Evolutionary conservation across 2,888 invertebrate species (phyloP), one percentile per base, ranked within the genome.

Genomic region (Dorcus hopei): DNA sequence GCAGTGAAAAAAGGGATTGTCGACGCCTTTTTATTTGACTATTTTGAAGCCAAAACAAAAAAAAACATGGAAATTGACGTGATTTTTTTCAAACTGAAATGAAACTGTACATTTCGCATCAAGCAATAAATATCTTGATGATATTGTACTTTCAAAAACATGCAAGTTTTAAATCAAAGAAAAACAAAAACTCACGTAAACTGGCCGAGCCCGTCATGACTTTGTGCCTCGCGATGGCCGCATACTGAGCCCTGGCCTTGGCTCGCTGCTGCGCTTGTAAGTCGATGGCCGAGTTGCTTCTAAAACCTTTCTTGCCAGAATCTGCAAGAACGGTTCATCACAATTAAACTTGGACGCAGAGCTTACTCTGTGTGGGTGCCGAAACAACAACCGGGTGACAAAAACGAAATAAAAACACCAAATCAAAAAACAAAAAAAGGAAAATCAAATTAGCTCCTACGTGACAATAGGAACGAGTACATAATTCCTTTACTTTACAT

Each of bases 241-340:
- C 90, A 80, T 93, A 93, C 68, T 92, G 87, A 39, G 91, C 88
- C 41, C 93, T 82, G 0, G 89, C 91, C 69, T 90, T 89, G 39
- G 95, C 95, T 48, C 95, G 83, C 77, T 93, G 92, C 38, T 90
- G 95, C 39, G 95, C 94, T 74, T 93, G 93, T 65, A 95, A 86
- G 82, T 97, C 97, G 72, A 96, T 91, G 45, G 96, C 97, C 54
- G 95, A 96, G 73, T 92, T 92, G 53, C 96, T 95, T 65, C 96
- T 86, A 72, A 90, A 81, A 70, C 86, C 84, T 64, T 82, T 81
- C 19, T 71, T 66, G 11, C 66, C 64, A 7, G 74, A 67, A 72
- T 74, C 75, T 75, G 66, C 16, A 66, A 66, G 58, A 62, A 45
- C 47, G 51, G 53, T 47, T 16, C 49, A 5, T 41, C 53, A 5